Base-by-base conservation (phyloP, 2,797 vertebrate species). In the Nannoperca australis region DNA sequence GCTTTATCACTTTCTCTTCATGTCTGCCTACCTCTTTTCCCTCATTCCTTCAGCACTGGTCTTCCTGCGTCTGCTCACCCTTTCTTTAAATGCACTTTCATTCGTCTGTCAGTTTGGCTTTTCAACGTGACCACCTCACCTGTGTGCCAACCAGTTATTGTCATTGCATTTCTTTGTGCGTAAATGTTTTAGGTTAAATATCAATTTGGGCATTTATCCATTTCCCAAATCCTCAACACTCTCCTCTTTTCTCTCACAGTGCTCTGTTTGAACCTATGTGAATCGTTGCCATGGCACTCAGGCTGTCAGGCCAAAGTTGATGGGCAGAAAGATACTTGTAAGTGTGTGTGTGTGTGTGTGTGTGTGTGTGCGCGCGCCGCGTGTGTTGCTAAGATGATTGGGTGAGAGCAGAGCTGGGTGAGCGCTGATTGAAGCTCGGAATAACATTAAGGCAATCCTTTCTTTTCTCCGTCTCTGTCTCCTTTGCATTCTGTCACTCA, bases 381-480 rank as follows among this genome's bases (percentile, higher is more conserved):
- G 58, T 70, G 78, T 66, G 74, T 79, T 69, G 60, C 50, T 38
- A 47, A 65, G 81, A 90, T 84, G 91, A 90, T 77, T 86, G 71
- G 65, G 27, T 50, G 76, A 80, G 82, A 85, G 79, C 77, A 63
- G 62, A 85, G 85, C 75, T 53, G 76, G 56, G 61, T 66, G 76
- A 85, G 76, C 14, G 36, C 73, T 88, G 89, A 91, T 90, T 91
- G 90, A 89, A 86, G 82, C 78, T 79, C 8, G 15, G 84, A 86
- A 88, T 89, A 88, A 87, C 85, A 90, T 91, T 87, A 90, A 87
- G 83, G 67, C 72, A 36, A 84, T 78, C 59, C 79, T 85, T 80
- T 85, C 76, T 81, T 85, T 85, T 83, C 68, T 79, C 84, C 49
- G 55, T 83, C 81, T 87, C 66, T 30, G 51, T 73, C 70, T 83